Conservation (phyloP, 2,797 vertebrate genomes). For the Melanotaenia parkinsoni region DNA sequence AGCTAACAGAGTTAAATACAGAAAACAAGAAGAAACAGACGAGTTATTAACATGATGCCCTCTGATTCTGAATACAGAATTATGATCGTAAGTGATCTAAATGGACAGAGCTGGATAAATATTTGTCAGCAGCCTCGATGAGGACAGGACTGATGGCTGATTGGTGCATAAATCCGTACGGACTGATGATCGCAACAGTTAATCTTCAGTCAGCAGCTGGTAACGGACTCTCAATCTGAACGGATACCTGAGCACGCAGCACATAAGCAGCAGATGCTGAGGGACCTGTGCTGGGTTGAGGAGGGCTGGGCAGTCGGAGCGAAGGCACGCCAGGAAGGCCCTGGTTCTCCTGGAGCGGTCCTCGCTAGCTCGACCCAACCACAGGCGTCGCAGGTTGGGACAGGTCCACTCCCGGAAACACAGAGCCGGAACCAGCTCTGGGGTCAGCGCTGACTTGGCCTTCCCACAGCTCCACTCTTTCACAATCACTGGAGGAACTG, state of each 20-base stretch:
- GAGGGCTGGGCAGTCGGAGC: slow-evolving; percentile 92
- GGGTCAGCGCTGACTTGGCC: slow-evolving; percentile 92
- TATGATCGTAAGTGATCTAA: background rate
- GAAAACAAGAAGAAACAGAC: background rate
- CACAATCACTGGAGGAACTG: slow-evolving; percentile 91
- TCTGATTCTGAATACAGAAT: too few relatives aligned
- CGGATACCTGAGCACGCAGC: slow-evolving; percentile 91
- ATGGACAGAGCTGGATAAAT: too few relatives aligned
- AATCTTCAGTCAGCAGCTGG: background rate
- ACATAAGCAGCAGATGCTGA: slow-evolving; percentile 94
- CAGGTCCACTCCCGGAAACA: slow-evolving; percentile 95
- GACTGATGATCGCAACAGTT: background rate
- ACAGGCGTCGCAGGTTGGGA: slow-evolving; percentile 91
- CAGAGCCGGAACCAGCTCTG: slow-evolving; percentile 90
- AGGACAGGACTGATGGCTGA: too few relatives aligned
- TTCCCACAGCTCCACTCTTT: slow-evolving; percentile 95
- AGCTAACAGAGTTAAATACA: background rate
- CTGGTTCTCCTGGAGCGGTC: slow-evolving; percentile 92
- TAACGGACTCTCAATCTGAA: background rate
- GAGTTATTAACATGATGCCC: too few relatives aligned
- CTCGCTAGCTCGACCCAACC: slow-evolving; percentile 92
- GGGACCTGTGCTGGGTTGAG: slow-evolving; percentile 92
- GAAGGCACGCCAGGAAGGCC: slow-evolving; percentile 93
- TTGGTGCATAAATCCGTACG: background rate
- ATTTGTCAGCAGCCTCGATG: too few relatives aligned